Evolutionary conservation across 2,888 invertebrate genomes (phyloP), one percentile per base, ranked within the genome.

Genomic region (Buathra laborator): DNA sequence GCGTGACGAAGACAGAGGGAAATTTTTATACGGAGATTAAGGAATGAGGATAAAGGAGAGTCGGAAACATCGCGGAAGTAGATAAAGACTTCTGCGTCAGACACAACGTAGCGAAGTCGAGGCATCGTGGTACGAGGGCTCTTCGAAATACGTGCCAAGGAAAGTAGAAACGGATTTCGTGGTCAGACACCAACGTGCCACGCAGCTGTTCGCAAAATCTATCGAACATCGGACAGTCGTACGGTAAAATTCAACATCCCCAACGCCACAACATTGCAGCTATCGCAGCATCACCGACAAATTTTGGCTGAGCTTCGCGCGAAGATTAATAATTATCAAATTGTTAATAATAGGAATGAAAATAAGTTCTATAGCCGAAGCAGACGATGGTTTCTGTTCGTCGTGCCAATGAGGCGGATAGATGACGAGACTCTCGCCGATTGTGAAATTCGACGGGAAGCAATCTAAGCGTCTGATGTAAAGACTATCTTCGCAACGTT

Each of bases 191-290:
- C 10, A 24, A n/a, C 48, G 43, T 46, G 70, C 76, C 44, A 24
- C 51, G 81, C 81, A 81, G 76, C 70, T 81, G 77, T 62, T 44
- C 32, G 19, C 7, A 62, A 24, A 59, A 70, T 64, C 76, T 37
- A 51, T 37, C 32, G 51, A 53, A 43, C 37, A 24, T 14, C 44
- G 46, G 32, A 24, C 29, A n/a, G 32, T 51, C 62, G 12, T 16
- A 24, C 14, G 43, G 29, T 12, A 14, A n/a, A 48, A 48, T n/a
- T 37, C 37, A 9, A 46, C 48, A 48, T 48, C n/a, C 12, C 48
- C 3, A 12, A 9, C 37, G 37, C 10, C n/a, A 48, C 12, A 66
- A 19, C n/a, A 66, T 44, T 51, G 43, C 19, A 32, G 14, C n/a
- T 5, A 9, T 43, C 12, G 6, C 19, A 29, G 24, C 19, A 19